phyloP scores from a whole-genome alignment of 2,797 vertebrate genomes.

The Leptodactylus fallax region DNA sequence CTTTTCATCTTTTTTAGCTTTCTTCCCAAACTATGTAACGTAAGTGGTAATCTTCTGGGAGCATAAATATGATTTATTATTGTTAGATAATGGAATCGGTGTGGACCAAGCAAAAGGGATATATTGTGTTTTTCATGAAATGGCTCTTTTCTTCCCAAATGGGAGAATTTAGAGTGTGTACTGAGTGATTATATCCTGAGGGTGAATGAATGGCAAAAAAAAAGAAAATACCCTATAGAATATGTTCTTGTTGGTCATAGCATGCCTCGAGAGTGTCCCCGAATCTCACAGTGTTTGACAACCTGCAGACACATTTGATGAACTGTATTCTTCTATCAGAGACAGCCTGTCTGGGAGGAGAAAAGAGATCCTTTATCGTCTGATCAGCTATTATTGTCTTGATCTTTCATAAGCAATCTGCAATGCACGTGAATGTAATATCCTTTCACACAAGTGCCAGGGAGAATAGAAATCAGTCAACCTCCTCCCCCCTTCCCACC shows the following conservation, averaged over 20 bases:
- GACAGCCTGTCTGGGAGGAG: constrained; percentile 87
- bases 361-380: constrained; percentile 83
- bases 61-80: constrained; percentile 90
- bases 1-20: constrained; percentile 83
- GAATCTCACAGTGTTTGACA: constrained; percentile 87
- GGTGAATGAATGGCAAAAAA: constrained; percentile 85
- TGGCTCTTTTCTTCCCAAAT: constrained; percentile 81
- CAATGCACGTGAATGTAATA: constrained; percentile 84
- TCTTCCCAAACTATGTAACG: constrained; percentile 78
- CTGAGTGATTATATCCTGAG: constrained; percentile 91
- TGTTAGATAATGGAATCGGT: constrained; percentile 85
- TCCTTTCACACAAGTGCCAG: constrained; percentile 83
- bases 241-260: constrained; percentile 89
- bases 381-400: constrained; percentile 84
- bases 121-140: constrained; percentile 90
- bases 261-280: constrained; percentile 80
- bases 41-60: constrained; percentile 81
- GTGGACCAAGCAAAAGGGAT: constrained; percentile 85
- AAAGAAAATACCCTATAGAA: constrained; percentile 82
- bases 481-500: constrained; percentile 72
- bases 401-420: constrained; percentile 85
- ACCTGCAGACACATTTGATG: constrained; percentile 94
- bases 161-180: constrained; percentile 79
- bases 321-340: constrained; percentile 90
- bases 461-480: constrained; percentile 83